Evolutionary conservation across 2,113 vertebrate genomes (phyloP), one percentile per base, ranked within the genome.

Genomic region (Dipodomys merriami): DNA sequence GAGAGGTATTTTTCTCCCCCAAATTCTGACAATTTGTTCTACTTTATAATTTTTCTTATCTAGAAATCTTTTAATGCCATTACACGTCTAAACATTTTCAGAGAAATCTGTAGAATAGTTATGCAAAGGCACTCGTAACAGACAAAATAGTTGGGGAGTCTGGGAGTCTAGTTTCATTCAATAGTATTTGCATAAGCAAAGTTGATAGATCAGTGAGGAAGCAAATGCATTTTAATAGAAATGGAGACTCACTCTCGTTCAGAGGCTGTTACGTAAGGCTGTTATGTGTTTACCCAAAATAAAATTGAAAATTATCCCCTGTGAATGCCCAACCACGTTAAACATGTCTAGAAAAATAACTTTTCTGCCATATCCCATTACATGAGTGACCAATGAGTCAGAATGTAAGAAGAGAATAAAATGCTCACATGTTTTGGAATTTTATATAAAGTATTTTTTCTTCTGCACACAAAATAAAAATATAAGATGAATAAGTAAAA

Each of bases 151-250:
- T 57, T 67, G 72, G 44, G 72, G 62, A 89, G 46, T 65, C 30
- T 77, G 82, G 12, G 25, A 71, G 60, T 74, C 25, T 88, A 46
- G n/a, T 86, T 95, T 85, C 9, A 90, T 88, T 95, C 62, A 94
- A 64, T 23, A 87, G 12, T 8, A 87, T 96, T 96, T 95, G 65
- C 65, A 84, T 94, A 93, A 89, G 35, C 87, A 83, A 96, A 90
- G 77, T 78, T 96, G 83, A 89, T 87, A 93, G 46, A 91, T 81
- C n/a, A 82, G 39, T 23, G 87, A 78, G 30, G 6, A 27, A 80
- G n/a, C 15, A 89, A 89, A 78, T 79, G 30, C 6, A 68, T 87
- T 95, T 94, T 89, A 89, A 49, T 94, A 89, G 30, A 91, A 88
- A 18, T 91, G 46, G 73, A 95, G 86, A 49, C 60, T 86, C 83